Evolutionary conservation across 2,113 vertebrate genomes (phyloP).

Genomic region (Halcyon senegalensis): DNA sequence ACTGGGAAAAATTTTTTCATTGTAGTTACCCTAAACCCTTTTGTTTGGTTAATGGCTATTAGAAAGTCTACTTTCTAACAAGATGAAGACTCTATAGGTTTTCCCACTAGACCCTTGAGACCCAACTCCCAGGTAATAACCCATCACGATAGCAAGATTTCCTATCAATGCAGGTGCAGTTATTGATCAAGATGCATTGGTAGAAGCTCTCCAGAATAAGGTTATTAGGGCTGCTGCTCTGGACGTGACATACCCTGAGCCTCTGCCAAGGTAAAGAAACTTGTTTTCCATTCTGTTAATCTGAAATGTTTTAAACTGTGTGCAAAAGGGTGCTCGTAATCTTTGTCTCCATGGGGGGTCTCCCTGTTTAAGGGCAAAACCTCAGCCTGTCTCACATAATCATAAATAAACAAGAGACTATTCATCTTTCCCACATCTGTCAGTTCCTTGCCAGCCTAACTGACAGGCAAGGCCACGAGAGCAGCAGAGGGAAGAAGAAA

Average conservation of each 20-base stretch:
- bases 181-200: slow-evolving; percentile 83
- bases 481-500: background rate
- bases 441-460: background rate
- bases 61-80: background rate
- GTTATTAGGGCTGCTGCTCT: slow-evolving; percentile 79
- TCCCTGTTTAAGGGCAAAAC: background rate
- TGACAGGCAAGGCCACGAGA: background rate
- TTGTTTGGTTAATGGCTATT: background rate
- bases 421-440: background rate
- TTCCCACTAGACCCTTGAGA: background rate
- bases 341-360: background rate
- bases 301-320: background rate
- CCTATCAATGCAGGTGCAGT: slow-evolving; percentile 73
- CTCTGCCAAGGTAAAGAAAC: slow-evolving; percentile 79
- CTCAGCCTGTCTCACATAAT: background rate
- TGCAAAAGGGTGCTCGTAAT: background rate
- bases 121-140: background rate
- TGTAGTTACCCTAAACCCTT: no score
- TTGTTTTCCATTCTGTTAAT: background rate
- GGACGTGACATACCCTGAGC: slow-evolving; percentile 84
- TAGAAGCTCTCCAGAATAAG: slow-evolving; percentile 77
- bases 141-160: background rate
- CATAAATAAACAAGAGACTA: background rate
- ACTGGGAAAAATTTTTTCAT: no score
- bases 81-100: background rate